Conservation (phyloP, 2,113 vertebrate species). For the Ursus arctos region DNA sequence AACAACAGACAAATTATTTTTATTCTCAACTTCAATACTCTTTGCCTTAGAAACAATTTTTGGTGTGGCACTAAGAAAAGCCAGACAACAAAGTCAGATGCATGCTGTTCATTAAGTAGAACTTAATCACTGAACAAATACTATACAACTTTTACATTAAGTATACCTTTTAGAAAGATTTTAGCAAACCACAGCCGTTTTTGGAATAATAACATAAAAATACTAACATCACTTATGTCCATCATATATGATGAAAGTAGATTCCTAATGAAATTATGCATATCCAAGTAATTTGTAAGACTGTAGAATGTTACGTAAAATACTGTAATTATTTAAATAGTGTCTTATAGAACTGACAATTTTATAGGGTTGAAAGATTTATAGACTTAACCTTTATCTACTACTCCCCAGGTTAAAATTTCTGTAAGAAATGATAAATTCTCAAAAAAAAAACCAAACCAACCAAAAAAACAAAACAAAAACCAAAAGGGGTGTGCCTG, state of each 20-base stretch:
- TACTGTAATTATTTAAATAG: not conserved
- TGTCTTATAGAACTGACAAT: not conserved
- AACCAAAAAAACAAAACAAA: not conserved
- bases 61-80: slow-evolving; percentile 93
- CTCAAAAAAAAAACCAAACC: not conserved
- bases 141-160: slow-evolving; percentile 12
- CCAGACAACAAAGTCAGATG: slow-evolving; percentile 59
- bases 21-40: slow-evolving; percentile 89
- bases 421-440: slow-evolving; percentile 35
- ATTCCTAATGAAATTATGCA: slow-evolving; percentile 26
- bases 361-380: not conserved
- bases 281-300: not conserved
- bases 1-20: slow-evolving; percentile 90
- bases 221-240: not conserved
- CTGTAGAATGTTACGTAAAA: not conserved
- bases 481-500: not conserved
- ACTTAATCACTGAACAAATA: slow-evolving; percentile 23
- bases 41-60: slow-evolving; percentile 93
- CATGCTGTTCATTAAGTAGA: not conserved
- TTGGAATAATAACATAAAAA: not conserved
- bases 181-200: not conserved
- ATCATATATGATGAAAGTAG: not conserved
- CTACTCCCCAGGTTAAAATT: not conserved
- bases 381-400: not conserved
- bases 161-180: slow-evolving; percentile 26